phyloP scores from a whole-genome alignment of 2,888 invertebrate species.

The Stegana nigrithorax region DNA sequence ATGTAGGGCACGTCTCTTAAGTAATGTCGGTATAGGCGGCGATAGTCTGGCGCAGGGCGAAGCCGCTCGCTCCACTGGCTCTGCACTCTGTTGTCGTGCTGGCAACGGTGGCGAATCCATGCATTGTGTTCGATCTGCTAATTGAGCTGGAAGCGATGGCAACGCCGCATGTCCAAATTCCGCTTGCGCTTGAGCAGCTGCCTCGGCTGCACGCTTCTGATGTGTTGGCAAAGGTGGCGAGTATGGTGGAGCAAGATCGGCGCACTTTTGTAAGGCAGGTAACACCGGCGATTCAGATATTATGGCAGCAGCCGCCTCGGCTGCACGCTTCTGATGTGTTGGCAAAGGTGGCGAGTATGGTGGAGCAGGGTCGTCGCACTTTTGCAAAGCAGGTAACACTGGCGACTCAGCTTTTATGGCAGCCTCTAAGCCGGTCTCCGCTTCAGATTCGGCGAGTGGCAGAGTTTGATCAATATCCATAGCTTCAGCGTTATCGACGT shows the following conservation, averaged over 20 bases:
- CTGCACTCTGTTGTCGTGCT: too few species aligned
- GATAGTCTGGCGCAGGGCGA: too few species aligned
- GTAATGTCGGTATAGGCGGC: too few species aligned
- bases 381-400: conserved; percentile 26
- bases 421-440: not conserved
- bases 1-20: conserved; percentile 46
- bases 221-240: conserved; percentile 30
- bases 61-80: too few species aligned
- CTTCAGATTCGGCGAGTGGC: not conserved
- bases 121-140: not conserved
- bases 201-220: not conserved
- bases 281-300: not conserved
- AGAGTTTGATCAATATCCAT: conserved; percentile 13
- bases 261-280: not conserved
- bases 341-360: conserved; percentile 9
- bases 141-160: not conserved
- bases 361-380: conserved; percentile 23
- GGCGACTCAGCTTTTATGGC: conserved; percentile 12
- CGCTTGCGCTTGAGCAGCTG: not conserved
- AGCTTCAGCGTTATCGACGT: not conserved
- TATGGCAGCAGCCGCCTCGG: not conserved
- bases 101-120: not conserved
- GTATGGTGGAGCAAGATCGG: not conserved
- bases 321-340: not conserved
- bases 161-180: not conserved